Evolutionary conservation across 2,113 vertebrate species (phyloP).

Genomic region (Recurvirostra avosetta): DNA sequence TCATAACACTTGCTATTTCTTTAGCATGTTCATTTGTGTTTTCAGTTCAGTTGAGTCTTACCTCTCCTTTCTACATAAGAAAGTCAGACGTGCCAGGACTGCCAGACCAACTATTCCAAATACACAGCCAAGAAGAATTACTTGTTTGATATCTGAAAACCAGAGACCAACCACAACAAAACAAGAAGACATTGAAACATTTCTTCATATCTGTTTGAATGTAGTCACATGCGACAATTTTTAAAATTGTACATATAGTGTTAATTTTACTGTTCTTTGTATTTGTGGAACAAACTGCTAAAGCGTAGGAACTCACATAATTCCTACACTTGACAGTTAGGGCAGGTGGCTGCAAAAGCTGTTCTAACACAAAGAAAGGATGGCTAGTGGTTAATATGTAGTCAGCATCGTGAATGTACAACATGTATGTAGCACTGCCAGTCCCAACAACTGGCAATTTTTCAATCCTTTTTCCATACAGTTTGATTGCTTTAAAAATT

Average conservation of each 20-base stretch:
- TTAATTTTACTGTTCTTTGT: background rate
- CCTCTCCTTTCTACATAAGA: constrained; percentile 39
- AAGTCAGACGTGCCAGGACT: constrained; percentile 9
- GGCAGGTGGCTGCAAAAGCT: background rate
- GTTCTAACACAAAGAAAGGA: background rate
- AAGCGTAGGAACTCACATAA: background rate
- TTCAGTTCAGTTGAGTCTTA: background rate
- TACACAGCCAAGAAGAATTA: constrained; percentile 24
- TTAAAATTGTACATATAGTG: rapidly evolving
- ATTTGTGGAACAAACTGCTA: background rate
- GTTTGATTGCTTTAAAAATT: background rate
- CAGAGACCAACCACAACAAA: background rate
- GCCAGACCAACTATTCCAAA: background rate
- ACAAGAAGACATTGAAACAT: background rate
- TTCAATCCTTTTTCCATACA: background rate
- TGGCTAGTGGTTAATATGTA: background rate
- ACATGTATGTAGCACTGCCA: background rate
- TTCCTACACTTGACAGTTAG: background rate
- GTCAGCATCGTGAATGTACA: background rate
- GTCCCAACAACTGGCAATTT: background rate
- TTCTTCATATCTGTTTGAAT: background rate
- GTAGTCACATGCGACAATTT: background rate
- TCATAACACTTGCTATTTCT: background rate
- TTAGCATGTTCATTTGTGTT: background rate
- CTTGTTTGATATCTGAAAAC: constrained; percentile 40